Evolutionary conservation across 2,797 vertebrate genomes (phyloP).

Genomic region (Galaxias olidus): DNA sequence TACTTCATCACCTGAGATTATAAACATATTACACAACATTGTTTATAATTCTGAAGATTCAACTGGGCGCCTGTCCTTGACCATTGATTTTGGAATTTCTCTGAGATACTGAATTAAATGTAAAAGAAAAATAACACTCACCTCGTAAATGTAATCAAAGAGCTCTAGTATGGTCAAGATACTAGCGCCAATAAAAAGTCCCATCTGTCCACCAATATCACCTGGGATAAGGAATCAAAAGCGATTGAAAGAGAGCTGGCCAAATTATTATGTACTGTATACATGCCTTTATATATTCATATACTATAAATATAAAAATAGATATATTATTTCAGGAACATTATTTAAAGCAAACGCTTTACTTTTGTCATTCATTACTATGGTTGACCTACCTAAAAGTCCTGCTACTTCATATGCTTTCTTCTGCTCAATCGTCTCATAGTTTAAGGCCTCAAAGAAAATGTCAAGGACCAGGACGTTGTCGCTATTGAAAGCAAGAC

Average conservation of each 20-base stretch:
- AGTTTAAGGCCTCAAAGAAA: constrained; percentile 98
- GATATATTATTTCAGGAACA: not conserved
- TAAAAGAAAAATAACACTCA: constrained; percentile 56
- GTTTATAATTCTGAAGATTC: too few species aligned
- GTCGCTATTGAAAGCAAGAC: constrained; percentile 76
- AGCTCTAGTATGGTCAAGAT: constrained; percentile 96
- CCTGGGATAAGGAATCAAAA: constrained; percentile 70
- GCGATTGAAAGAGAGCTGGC: not conserved
- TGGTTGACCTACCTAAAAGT: constrained; percentile 83
- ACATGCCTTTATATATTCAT: not conserved
- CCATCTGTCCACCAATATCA: constrained; percentile 99
- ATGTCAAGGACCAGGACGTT: constrained; percentile 97
- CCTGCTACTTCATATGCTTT: constrained; percentile 98
- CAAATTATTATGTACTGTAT: too few species aligned
- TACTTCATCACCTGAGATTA: constrained; percentile 88
- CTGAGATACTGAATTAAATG: not conserved
- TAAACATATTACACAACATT: constrained; percentile 9
- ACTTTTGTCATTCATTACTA: not conserved
- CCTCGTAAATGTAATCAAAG: constrained; percentile 98
- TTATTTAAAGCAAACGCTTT: not conserved
- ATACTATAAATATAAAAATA: not conserved
- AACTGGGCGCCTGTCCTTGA: too few species aligned
- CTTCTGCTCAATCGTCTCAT: constrained; percentile 98
- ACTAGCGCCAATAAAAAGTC: constrained; percentile 96
- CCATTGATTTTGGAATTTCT: not conserved